Evolutionary conservation across 1,140 invertebrate genomes (phyloP).

Genomic region (Agrypnia vestita): DNA sequence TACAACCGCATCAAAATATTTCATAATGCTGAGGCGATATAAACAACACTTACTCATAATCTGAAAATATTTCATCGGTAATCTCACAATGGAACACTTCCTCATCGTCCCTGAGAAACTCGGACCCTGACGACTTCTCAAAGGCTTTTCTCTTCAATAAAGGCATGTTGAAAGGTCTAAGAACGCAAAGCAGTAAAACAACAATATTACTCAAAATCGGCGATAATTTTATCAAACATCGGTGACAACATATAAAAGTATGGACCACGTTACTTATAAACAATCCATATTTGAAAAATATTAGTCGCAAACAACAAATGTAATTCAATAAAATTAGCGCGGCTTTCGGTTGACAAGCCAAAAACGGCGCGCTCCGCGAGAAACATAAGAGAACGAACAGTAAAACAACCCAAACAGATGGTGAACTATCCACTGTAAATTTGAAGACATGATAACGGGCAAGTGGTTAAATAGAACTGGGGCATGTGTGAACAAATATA

Average conservation of each 20-base stretch:
- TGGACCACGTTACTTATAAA: constrained; percentile 31
- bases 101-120: constrained; percentile 88
- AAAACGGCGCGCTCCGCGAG: constrained; percentile 70
- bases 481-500: constrained; percentile 20
- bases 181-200: constrained; percentile 38
- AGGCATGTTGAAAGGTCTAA: constrained; percentile 82
- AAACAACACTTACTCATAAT: constrained; percentile 90
- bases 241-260: constrained; percentile 17
- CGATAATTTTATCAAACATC: constrained; percentile 28
- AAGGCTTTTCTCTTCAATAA: constrained; percentile 90
- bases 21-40: neutral
- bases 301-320: constrained; percentile 44
- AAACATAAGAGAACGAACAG: constrained; percentile 47
- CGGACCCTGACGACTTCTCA: constrained; percentile 79
- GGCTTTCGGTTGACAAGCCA: constrained; percentile 73
- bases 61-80: constrained; percentile 95
- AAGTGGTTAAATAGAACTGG: neutral
- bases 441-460: neutral
- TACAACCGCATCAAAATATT: constrained; percentile 33
- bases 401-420: constrained; percentile 46
- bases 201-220: constrained; percentile 33
- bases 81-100: constrained; percentile 95
- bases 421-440: constrained; percentile 12
- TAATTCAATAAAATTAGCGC: constrained; percentile 49
- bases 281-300: constrained; percentile 42